Evolutionary conservation across 2,113 vertebrate species (phyloP).

Genomic region (Fukomys damarensis): DNA sequence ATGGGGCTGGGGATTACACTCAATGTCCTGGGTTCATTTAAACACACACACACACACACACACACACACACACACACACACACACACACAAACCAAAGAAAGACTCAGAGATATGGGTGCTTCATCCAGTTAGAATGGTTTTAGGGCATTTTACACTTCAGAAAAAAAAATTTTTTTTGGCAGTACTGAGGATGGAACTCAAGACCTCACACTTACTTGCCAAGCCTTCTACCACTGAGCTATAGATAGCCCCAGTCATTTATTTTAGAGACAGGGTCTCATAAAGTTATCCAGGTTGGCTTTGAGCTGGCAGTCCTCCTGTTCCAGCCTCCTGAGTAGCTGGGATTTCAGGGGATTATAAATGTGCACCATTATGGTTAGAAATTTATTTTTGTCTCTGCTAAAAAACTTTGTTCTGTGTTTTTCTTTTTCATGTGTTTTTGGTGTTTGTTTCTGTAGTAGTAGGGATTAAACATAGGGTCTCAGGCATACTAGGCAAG

Average conservation of each 20-base stretch:
- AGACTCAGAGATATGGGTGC: not conserved
- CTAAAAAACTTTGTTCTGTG: not conserved
- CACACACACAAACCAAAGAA: not conserved
- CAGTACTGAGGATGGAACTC: not conserved
- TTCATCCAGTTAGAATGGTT: slow-evolving; percentile 14
- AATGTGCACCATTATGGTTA: not conserved
- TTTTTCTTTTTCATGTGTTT: not conserved
- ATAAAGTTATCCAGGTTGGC: not conserved
- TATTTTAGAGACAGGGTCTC: not conserved
- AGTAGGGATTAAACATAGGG: not conserved
- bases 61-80: not conserved
- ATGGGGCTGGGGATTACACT: not conserved
- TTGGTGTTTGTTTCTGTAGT: not conserved
- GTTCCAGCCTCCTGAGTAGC: not conserved
- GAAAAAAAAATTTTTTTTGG: not conserved
- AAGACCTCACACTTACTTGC: not conserved
- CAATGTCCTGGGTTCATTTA: not conserved
- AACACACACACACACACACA: not conserved
- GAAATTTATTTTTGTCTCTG: not conserved
- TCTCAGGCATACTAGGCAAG: not conserved
- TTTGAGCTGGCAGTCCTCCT: not conserved
- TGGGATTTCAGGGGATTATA: not conserved
- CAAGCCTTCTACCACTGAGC: not conserved
- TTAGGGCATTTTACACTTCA: not conserved
- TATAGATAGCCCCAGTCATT: not conserved